Evolutionary conservation across 2,113 vertebrate species (phyloP).

Genomic region (Limanda limanda): DNA sequence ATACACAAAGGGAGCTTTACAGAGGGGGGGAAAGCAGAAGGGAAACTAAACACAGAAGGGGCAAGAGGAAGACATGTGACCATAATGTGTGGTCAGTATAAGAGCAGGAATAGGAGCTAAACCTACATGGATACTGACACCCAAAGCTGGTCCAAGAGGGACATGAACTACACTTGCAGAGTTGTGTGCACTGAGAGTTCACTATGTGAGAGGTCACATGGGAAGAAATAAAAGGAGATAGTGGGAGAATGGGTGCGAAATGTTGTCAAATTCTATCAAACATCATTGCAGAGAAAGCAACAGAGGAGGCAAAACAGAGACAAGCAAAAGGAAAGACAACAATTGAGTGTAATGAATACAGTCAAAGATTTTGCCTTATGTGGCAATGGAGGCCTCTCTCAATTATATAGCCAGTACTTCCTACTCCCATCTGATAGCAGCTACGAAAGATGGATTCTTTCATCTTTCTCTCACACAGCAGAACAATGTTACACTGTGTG

Average conservation of each 20-base stretch:
- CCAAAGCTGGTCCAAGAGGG: slow-evolving; percentile 11
- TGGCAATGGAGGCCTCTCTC: slow-evolving; percentile 26
- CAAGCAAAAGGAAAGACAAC: background rate
- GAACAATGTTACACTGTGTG: slow-evolving; percentile 66
- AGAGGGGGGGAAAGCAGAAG: background rate
- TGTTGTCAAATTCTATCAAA: background rate
- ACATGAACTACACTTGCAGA: slow-evolving; percentile 17
- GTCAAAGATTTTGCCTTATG: slow-evolving; percentile 37
- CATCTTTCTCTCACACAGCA: slow-evolving; percentile 52
- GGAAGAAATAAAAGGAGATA: background rate
- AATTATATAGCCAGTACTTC: slow-evolving; percentile 26
- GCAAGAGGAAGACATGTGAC: background rate
- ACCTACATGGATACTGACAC: background rate
- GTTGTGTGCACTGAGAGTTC: slow-evolving; percentile 50
- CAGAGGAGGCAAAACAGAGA: background rate
- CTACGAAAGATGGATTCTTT: slow-evolving; percentile 59
- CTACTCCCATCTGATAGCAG: slow-evolving; percentile 59
- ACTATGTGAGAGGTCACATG: slow-evolving; percentile 43
- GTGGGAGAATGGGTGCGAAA: background rate
- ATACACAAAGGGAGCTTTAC: slow-evolving; percentile 6
- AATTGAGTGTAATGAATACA: background rate
- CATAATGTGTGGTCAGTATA: background rate
- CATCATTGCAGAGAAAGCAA: background rate
- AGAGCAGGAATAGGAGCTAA: background rate
- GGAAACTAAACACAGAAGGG: background rate